Evolutionary conservation across 2,888 invertebrate genomes (phyloP).

Genomic region (Drosophila mettleri): DNA sequence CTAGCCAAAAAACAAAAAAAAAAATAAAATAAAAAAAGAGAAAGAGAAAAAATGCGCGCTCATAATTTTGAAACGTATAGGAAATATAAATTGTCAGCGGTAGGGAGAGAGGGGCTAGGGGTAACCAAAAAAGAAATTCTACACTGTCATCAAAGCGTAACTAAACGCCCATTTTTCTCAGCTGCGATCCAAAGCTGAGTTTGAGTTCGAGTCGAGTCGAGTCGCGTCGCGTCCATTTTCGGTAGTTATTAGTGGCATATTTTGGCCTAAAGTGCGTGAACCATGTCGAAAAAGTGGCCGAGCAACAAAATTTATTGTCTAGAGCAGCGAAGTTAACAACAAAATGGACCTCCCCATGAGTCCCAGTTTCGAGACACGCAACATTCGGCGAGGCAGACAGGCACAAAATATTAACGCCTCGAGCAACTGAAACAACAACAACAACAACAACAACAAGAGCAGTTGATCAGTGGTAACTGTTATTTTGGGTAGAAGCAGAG

Average conservation of each 20-base stretch:
- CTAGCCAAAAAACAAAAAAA: conserved; percentile 6
- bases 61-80: conserved; percentile 58
- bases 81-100: conserved; percentile 71
- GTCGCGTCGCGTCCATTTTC: conserved; percentile 66
- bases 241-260: conserved; percentile 81
- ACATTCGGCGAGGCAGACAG: conserved; percentile 70
- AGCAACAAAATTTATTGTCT: conserved; percentile 76
- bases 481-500: conserved; percentile 63
- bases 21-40: no score
- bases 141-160: conserved; percentile 85
- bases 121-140: conserved; percentile 61
- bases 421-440: conserved; percentile 53
- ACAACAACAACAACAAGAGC: conserved; percentile 36
- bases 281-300: conserved; percentile 75
- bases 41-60: conserved; percentile 52
- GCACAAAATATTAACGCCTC: conserved; percentile 75
- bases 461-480: conserved; percentile 70
- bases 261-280: conserved; percentile 81
- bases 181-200: conserved; percentile 39
- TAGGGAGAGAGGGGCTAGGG: conserved; percentile 21
- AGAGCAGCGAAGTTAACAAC: conserved; percentile 74
- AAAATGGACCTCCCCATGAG: conserved; percentile 81
- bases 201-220: conserved; percentile 1
- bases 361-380: conserved; percentile 64
- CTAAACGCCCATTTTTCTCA: conserved; percentile 83